phyloP scores from a whole-genome alignment of 2,797 vertebrate genomes.

The Menidia menidia region DNA sequence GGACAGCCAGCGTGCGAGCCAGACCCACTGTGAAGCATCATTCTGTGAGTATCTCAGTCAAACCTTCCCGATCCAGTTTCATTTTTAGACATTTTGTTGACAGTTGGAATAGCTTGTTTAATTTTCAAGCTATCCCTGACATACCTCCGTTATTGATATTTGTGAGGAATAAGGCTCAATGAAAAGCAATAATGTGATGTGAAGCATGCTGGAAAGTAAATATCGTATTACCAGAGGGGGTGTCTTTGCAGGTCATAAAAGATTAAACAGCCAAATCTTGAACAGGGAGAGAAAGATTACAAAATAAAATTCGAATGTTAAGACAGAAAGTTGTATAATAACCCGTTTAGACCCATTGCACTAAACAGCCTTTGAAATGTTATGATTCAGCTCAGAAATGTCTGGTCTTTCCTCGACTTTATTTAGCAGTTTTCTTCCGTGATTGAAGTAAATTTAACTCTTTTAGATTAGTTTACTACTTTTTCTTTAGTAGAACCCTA shows the following conservation, averaged over 20 bases:
- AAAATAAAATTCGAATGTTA: background rate
- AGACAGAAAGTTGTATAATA: background rate
- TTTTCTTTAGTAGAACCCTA: background rate
- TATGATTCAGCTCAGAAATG: background rate
- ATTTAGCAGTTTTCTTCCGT: background rate
- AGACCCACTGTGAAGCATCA: constrained; percentile 84
- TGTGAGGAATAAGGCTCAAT: background rate
- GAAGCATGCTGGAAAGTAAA: background rate
- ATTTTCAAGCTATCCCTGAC: background rate
- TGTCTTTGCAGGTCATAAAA: background rate
- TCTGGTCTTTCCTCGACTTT: too few relatives aligned
- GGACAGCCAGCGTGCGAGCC: constrained; percentile 83
- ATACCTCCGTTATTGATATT: background rate
- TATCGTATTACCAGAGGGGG: background rate
- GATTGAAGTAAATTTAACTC: background rate
- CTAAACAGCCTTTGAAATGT: background rate
- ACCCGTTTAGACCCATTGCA: background rate
- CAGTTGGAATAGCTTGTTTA: background rate
- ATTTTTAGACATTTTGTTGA: background rate
- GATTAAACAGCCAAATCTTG: background rate
- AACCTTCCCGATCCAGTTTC: background rate
- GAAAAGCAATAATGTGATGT: background rate
- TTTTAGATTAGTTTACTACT: background rate
- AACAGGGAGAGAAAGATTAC: background rate
- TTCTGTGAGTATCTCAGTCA: constrained; percentile 68